These are phyloP conservation scores for Parotocinclus haroldoi DNA, from an alignment of 2,797 vertebrate species.

Conservation along the genomic window DNA sequence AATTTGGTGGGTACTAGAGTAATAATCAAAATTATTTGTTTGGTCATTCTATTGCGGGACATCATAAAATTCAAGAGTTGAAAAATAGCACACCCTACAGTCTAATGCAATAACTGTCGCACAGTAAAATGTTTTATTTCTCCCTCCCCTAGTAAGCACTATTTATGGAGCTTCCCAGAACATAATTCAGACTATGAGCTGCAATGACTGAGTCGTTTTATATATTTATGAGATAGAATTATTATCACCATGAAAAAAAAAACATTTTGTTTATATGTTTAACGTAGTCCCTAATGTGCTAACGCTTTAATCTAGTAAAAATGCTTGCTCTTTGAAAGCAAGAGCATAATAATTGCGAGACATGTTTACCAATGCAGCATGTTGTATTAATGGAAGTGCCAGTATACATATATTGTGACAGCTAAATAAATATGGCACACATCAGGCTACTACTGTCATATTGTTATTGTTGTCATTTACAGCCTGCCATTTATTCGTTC, in stretches of 20 bases:
- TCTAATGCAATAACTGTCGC: constrained; percentile 18
- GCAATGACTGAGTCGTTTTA: constrained; percentile 6
- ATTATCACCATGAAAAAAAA: not conserved
- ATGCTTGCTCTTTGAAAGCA: not conserved
- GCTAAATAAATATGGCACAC: not conserved
- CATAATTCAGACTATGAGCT: not conserved
- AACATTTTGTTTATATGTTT: not conserved
- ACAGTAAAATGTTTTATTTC: not conserved
- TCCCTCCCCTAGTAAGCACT: not conserved
- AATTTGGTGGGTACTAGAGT: too few relatives aligned
- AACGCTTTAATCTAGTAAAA: too few relatives aligned
- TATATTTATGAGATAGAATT: not conserved
- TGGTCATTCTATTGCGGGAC: not conserved
- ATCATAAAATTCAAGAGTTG: constrained; percentile 9
- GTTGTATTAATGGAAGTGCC: not conserved
- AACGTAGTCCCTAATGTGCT: not conserved
- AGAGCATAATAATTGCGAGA: constrained; percentile 8
- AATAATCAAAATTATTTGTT: not conserved
- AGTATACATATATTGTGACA: constrained; percentile 7
- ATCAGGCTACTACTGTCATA: not conserved
- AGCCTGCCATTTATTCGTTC: constrained; percentile 16
- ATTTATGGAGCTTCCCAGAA: not conserved
- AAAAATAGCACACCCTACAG: constrained; percentile 53
- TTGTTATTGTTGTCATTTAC: not conserved
- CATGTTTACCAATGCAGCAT: not conserved